Evolutionary conservation across 2,888 invertebrate genomes (phyloP), one percentile per base, ranked within the genome.

Genomic region (Andrena trimmerana): DNA sequence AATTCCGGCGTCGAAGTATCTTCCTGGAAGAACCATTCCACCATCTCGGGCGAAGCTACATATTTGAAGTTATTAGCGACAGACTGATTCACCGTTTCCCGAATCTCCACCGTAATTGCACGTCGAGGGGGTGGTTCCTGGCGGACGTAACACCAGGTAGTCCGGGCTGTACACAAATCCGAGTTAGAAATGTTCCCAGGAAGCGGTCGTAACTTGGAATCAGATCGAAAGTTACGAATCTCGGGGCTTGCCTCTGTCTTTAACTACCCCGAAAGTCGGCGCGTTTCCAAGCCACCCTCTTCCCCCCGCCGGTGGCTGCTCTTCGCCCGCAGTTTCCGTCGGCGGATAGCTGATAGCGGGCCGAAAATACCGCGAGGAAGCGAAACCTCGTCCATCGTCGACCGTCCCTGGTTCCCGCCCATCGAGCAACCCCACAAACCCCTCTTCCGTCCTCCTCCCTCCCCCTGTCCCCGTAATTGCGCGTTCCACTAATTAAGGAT

Each of bases 401-500:
- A 7, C 36, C 31, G 36, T 78, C 69, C 73, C 73, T 70, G 50
- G 24, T n/a, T 6, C 50, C 52, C n/a, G 2, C 62, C 50, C 5
- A 0, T 20, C 20, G 10, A 2, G 8, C 24, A 29, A 66, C 10
- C 42, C 24, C 62, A 0, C 52, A 2, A 3, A 52, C 57, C 27
- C 57, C 10, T 0, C 16, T 8, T 2, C 20, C 4, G 0, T 20
- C 1, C 42, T 5, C 42, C 13, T 1, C 42, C 33, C 13, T 3
- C 10, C 57, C 2, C 7, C 27, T n/a, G 2, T n/a, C 20, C 20
- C 13, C 54, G 78, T 89, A 91, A 90, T 91, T 90, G 82, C 86
- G 81, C 84, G 84, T 90, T 87, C 79, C 78, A 80, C 86, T 90
- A 91, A 91, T 91, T 92, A 92, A 86, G 85, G 80, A 86, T 84